Evolutionary conservation across 2,888 invertebrate species (phyloP), one percentile per base, ranked within the genome.

Genomic region (Trypoxylon attenuatum): DNA sequence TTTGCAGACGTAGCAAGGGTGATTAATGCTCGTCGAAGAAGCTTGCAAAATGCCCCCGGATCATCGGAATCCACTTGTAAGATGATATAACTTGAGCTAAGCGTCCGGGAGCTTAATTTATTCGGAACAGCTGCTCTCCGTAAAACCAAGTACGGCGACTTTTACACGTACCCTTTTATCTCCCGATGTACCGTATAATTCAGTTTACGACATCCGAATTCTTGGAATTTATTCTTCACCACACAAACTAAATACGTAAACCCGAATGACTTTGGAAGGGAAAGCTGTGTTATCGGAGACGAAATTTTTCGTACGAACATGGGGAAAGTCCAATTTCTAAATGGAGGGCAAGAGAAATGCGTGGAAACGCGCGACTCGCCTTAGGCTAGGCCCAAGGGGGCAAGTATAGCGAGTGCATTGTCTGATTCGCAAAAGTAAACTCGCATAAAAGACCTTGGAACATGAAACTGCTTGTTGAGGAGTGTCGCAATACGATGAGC

Each of bases 401-500:
- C 25, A 57, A 46, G 33, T 57, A 47, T 66, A 45, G 46, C 45
- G 33, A 21, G 21, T 60, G 52, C 43, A 54, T 53, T 60, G 46
- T 64, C 56, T 46, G 39, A 46, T 42, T 57, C 59, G n/a, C 45
- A 60, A 63, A 53, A 69, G 53, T 33, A 45, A 56, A 70, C 39
- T 64, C 42, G 59, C 46, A 52, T 49, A 49, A 64, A 45, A 72
- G 69, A 69, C 67, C 68, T 76, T 73, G 76, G 54, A 76, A 76
- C 68, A 62, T 62, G 73, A 73, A 67, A 76, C 73, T 69, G 60
- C 54, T 61, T 51, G 62, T 51, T 52, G 59, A 55, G 52, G 42
- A 63, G 61, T 71, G 71, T 76, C 73, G 76, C 76, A 76, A 76
- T 69, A 68, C 71, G 76, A 73, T 71, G 68, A 69, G 64, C 69